Percentiles rank a stretch among this genome's conserved stretches.
phyloP scores from a whole-genome alignment of 2,888 invertebrate species.

The Epirrita christyi region DNA sequence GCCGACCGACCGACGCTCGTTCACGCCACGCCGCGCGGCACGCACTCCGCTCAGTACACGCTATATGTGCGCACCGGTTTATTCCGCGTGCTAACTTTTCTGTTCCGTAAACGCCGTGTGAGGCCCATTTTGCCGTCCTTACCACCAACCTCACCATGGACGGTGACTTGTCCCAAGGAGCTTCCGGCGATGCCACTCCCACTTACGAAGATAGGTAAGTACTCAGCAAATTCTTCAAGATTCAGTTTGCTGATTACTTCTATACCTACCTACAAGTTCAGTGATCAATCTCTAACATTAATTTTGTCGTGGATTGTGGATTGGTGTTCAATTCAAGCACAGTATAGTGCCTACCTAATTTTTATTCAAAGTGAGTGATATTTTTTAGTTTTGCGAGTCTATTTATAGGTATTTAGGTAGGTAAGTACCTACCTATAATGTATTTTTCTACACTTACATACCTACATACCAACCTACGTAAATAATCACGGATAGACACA shows the following conservation, averaged over 20 bases:
- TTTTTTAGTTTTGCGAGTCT: slow-evolving; percentile 7
- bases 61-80: slow-evolving; percentile 60
- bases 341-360: not conserved
- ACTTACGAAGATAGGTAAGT: slow-evolving; percentile 75
- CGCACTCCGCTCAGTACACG: slow-evolving; percentile 52
- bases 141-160: slow-evolving; percentile 58
- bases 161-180: slow-evolving; percentile 68
- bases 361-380: slow-evolving; percentile 3
- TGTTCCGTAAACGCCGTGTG: slow-evolving; percentile 47
- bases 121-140: slow-evolving; percentile 44
- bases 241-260: slow-evolving; percentile 1
- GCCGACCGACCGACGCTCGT: slow-evolving; percentile 32
- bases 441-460: slow-evolving; percentile 1
- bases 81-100: slow-evolving; percentile 55
- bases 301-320: slow-evolving; percentile 18
- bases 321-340: slow-evolving; percentile 12
- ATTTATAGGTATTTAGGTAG: slow-evolving; percentile 3
- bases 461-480: slow-evolving; percentile 5
- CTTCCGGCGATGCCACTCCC: slow-evolving; percentile 69
- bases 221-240: not conserved
- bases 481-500: slow-evolving; percentile 11
- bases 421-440: too few relatives aligned
- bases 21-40: slow-evolving; percentile 34
- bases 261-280: slow-evolving; percentile 5
- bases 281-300: not conserved